phyloP scores from a whole-genome alignment of 2,797 vertebrate species.

The Melanotaenia parkinsoni region DNA sequence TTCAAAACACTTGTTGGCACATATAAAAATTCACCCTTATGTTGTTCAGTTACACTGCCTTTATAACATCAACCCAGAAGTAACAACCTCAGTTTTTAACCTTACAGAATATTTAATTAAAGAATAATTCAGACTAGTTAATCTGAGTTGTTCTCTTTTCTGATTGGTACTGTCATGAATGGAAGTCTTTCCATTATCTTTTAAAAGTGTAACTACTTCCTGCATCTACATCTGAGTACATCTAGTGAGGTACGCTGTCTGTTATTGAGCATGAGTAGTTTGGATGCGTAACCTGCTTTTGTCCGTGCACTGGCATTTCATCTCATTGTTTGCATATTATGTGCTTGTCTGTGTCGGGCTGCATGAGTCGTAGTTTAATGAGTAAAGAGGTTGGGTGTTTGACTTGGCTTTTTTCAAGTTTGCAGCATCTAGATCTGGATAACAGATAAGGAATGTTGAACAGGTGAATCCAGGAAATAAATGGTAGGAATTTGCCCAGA shows the following conservation, averaged over 20 bases:
- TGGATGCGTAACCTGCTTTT: constrained; percentile 6
- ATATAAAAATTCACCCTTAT: constrained; percentile 18
- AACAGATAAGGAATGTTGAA: constrained; percentile 14
- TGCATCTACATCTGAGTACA: background rate
- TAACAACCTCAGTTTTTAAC: constrained; percentile 30
- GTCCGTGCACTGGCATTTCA: constrained; percentile 5
- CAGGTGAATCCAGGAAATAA: constrained; percentile 26
- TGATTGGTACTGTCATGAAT: constrained; percentile 62
- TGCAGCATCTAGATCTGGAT: background rate
- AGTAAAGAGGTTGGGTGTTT: constrained; percentile 53
- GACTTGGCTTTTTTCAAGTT: constrained; percentile 46
- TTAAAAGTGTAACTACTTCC: constrained; percentile 39
- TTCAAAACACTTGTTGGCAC: constrained; percentile 51
- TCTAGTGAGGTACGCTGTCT: constrained; percentile 8
- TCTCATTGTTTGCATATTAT: constrained; percentile 32
- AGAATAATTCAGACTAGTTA: constrained; percentile 21
- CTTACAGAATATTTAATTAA: constrained; percentile 32
- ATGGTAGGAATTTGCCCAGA: background rate
- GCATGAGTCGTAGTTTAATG: constrained; percentile 56
- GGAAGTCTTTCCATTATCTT: constrained; percentile 50
- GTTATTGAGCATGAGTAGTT: constrained; percentile 11
- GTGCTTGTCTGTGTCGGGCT: constrained; percentile 3
- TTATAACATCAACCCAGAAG: background rate
- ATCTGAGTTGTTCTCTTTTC: constrained; percentile 23
- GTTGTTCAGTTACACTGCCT: constrained; percentile 11